phyloP scores from a whole-genome alignment of 2,113 vertebrate genomes.

The Heterotilapia buettikoferi region DNA sequence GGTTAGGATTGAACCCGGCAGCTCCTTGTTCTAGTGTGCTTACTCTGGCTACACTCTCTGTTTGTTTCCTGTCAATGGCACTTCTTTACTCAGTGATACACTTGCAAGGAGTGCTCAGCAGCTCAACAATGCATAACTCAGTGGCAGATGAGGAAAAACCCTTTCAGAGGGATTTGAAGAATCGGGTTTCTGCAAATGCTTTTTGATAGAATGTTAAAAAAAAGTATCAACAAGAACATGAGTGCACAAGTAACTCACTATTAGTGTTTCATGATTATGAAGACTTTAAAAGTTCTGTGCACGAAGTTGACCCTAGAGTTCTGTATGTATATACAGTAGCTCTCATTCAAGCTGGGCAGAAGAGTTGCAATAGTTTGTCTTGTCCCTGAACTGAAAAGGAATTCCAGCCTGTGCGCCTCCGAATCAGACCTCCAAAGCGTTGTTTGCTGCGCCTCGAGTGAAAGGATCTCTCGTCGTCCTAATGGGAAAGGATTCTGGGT shows the following conservation, averaged over 20 bases:
- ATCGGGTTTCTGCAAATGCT: constrained; percentile 25
- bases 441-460: constrained; percentile 10
- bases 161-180: constrained; percentile 23
- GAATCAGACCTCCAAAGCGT: constrained; percentile 20
- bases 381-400: background rate
- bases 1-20: constrained; percentile 10
- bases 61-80: constrained; percentile 36
- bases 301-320: background rate
- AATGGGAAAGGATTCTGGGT: background rate
- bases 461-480: constrained; percentile 8
- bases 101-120: constrained; percentile 29
- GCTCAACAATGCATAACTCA: constrained; percentile 52
- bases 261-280: background rate
- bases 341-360: background rate
- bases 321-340: background rate
- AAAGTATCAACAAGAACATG: background rate
- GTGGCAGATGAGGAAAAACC: constrained; percentile 41
- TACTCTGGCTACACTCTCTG: constrained; percentile 1
- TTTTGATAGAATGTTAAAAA: background rate
- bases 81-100: constrained; percentile 51
- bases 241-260: background rate
- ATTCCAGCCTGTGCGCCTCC: background rate
- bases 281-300: background rate
- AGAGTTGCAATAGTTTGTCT: background rate
- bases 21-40: constrained; percentile 7